Percentiles rank a stretch among this genome's conserved stretches.
These are phyloP conservation scores for Caenorhabditis elegans DNA, from an alignment of 1,140 invertebrate genomes.

Conservation along the genomic window WBcel235 BX284604.4:5797501-5798000, in stretches of 20 bases:
- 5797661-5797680: no score
- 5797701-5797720: no score
- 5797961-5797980: background rate
- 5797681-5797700: no score
- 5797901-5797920: background rate
- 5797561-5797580: background rate
- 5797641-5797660: no score
- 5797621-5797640: background rate
- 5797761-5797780: no score
- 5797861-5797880: background rate
- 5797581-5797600: background rate
- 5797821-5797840: no score
- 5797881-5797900: background rate
- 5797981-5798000: background rate
- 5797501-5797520: background rate
- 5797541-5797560: background rate
- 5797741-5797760: no score
- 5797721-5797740: no score
- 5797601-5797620: background rate
- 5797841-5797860: no score
- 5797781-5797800: no score
- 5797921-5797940: background rate
- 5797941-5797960: background rate
- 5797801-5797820: no score
- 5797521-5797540: background rate